Base-by-base conservation (phyloP, 1,140 invertebrate genomes). In the Brachionus manjavacas region DNA sequence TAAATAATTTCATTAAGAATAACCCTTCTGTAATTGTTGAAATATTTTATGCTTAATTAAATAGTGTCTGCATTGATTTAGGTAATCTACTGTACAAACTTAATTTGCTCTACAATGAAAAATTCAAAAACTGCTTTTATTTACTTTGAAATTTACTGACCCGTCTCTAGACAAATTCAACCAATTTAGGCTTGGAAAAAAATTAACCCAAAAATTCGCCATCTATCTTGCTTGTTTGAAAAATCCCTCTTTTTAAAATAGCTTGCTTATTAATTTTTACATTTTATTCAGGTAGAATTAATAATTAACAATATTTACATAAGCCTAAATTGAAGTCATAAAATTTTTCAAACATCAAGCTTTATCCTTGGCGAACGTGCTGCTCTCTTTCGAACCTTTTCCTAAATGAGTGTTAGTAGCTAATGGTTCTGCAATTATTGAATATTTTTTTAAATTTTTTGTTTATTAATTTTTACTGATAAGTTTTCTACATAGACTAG, bases 11-110 rank as follows among this genome's bases (percentile, higher is more conserved):
- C 14, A 68, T 68, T 23, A 4, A 68, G 4, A 7, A n/a, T 11
- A 14, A 16, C 11, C 25, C 25, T n/a, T 68, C 23, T 68, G 4
- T 68, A 68, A 35, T 31, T n/a, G 12, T 12, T 39, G 25, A 31
- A 68, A 68, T 68, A 68, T 68, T 68, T 68, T 68, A 68, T 68
- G 66, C 66, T 68, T 35, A 39, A 31, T 68, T 68, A 35, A 35
- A 68, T 68, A 68, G 35, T 35, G 66, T 68, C 66, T 68, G 39
- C 20, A n/a, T 68, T 68, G 11, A 31, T 28, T 68, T 16, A 16
- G 12, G 7, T 66, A 25, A 66, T 16, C 16, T 66, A 3, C 25
- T 66, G 11, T 28, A 12, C 60, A 25, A 8, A 66, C 11, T 31
- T 6, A 66, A 66, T 23, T 66, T 8, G 25, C 16, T 25, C 3